These are phyloP conservation scores for Chelonia mydas DNA, from an alignment of 2,797 vertebrate genomes.

Conservation along the genomic window DNA sequence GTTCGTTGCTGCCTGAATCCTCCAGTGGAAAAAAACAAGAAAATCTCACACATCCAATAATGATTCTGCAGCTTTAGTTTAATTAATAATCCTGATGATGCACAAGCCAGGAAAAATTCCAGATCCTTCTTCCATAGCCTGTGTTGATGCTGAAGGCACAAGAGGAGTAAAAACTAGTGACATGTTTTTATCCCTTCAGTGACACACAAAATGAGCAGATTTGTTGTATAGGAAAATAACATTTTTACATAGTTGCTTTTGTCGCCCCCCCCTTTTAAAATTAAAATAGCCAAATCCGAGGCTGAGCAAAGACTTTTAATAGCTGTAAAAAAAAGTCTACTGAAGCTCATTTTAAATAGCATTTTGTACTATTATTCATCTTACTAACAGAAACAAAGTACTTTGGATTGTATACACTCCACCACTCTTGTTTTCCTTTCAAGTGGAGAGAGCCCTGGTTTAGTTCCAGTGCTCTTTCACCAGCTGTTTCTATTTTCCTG, in stretches of 20 bases:
- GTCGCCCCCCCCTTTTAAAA: background rate
- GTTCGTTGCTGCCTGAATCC: accelerated
- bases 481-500: slow-evolving; percentile 71
- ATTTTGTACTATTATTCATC: background rate
- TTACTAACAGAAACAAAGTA: background rate
- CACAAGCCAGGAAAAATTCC: background rate
- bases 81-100: background rate
- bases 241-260: background rate
- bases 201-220: background rate
- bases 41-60: background rate
- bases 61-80: background rate
- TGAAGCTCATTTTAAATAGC: background rate
- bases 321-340: background rate
- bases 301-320: background rate
- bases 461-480: slow-evolving; percentile 67
- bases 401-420: background rate
- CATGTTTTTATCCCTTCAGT: background rate
- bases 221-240: background rate
- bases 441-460: slow-evolving; percentile 46
- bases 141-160: background rate
- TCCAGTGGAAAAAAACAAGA: background rate
- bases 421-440: background rate
- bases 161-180: background rate
- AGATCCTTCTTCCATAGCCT: background rate
- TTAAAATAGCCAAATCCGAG: background rate